Percentiles rank a stretch among this genome's conserved stretches.
These are phyloP conservation scores for Urocitellus parryii DNA, from an alignment of 2,113 vertebrate genomes.

Conservation along the genomic window DNA sequence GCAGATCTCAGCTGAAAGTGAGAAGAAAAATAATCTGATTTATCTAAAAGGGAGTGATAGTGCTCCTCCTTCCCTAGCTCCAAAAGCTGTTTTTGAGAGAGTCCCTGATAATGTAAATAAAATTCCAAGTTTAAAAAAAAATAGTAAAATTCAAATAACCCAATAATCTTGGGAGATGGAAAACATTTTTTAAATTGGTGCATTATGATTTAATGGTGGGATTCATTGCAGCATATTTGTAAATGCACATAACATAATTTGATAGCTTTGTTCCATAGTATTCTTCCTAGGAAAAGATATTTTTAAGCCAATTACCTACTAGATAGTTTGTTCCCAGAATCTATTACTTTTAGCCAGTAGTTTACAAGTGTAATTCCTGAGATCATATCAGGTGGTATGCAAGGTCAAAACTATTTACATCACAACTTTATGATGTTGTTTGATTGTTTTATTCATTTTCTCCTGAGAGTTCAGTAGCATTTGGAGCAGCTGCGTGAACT, in stretches of 20 bases:
- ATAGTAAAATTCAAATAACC: constrained; percentile 7
- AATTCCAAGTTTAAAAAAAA: constrained; percentile 15
- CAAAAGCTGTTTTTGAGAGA: background rate
- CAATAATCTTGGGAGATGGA: background rate
- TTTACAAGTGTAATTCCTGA: background rate
- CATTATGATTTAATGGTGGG: too few relatives aligned
- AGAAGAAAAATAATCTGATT: background rate
- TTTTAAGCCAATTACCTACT: background rate
- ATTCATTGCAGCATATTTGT: too few relatives aligned
- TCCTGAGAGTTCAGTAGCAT: background rate
- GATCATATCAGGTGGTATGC: background rate
- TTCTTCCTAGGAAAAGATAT: background rate
- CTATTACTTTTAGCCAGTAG: background rate
- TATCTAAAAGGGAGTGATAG: background rate
- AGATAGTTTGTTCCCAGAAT: background rate
- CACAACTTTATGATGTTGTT: background rate
- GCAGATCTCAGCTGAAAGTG: background rate
- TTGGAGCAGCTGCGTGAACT: background rate
- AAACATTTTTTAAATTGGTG: background rate
- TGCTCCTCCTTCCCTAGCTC: background rate
- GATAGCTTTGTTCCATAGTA: too few relatives aligned
- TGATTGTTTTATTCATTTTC: background rate
- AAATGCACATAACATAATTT: too few relatives aligned
- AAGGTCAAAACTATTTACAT: background rate
- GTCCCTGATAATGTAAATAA: background rate